Conservation (phyloP, 2,888 invertebrate species). For the Stenoptilia bipunctidactyla region DNA sequence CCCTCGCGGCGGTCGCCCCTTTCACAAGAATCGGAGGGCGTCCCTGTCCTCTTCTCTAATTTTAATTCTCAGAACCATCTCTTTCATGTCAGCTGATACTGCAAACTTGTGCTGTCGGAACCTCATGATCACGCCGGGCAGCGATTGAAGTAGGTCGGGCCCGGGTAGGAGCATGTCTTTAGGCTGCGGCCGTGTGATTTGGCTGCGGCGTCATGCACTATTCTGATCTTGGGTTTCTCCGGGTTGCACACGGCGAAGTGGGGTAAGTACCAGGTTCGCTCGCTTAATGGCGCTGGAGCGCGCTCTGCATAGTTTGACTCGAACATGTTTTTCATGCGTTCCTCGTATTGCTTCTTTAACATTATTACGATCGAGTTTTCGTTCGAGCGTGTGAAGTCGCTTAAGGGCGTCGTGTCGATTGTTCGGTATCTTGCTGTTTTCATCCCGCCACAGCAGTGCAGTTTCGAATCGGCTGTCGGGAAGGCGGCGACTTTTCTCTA, state of each 20-base stretch:
- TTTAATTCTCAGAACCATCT: slow-evolving; percentile 17
- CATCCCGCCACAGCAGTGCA: slow-evolving; percentile 1
- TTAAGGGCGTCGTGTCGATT: not conserved
- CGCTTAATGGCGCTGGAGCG: not conserved
- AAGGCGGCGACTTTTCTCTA: too few species aligned
- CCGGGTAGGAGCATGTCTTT: slow-evolving; percentile 15
- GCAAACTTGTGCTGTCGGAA: slow-evolving; percentile 14
- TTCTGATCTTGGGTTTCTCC: slow-evolving; percentile 21
- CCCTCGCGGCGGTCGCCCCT: slow-evolving; percentile 9
- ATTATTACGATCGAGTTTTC: slow-evolving; percentile 1
- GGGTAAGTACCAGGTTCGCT: slow-evolving; percentile 21
- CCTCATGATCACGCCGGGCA: slow-evolving; percentile 15
- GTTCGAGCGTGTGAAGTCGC: not conserved
- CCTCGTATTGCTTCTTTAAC: not conserved
- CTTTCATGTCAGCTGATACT: slow-evolving; percentile 16
- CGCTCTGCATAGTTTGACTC: not conserved
- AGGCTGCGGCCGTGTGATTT: too few species aligned
- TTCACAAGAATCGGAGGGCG: too few species aligned
- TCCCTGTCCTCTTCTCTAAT: slow-evolving; percentile 10
- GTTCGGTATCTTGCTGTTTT: slow-evolving; percentile 20
- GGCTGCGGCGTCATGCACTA: slow-evolving; percentile 28
- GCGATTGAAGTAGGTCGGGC: slow-evolving; percentile 15
- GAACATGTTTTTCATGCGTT: not conserved
- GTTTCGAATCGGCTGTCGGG: slow-evolving; percentile 2
- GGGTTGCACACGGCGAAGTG: slow-evolving; percentile 22